phyloP scores from a whole-genome alignment of 2,113 vertebrate genomes.

The Peucedramus taeniatus region DNA sequence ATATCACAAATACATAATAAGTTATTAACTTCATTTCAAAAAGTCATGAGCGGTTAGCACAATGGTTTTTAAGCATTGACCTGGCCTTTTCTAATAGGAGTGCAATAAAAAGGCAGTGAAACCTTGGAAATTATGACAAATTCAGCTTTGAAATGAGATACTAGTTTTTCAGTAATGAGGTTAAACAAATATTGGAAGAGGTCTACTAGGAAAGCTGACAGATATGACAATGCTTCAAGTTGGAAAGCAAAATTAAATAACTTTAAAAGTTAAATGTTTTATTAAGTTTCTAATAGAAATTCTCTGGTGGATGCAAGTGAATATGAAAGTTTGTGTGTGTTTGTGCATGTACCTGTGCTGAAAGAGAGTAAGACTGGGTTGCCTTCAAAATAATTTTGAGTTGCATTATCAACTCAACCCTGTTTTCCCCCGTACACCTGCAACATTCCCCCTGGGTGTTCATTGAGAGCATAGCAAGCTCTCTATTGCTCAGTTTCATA shows the following conservation, averaged over 20 bases:
- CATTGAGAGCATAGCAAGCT: neutral
- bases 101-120: neutral
- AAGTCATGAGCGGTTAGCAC: neutral
- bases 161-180: neutral
- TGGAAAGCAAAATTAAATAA: neutral
- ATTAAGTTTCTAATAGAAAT: neutral
- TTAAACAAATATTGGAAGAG: constrained; percentile 12
- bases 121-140: neutral
- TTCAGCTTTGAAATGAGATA: constrained; percentile 2
- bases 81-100: neutral
- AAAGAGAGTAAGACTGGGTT: neutral
- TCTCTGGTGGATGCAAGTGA: neutral
- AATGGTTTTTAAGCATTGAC: neutral
- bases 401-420: neutral
- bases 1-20: neutral
- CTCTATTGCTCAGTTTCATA: neutral
- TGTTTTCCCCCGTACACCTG: neutral
- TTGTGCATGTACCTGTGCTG: neutral
- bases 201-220: neutral
- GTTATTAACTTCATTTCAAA: neutral
- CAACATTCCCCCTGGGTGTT: neutral
- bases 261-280: neutral
- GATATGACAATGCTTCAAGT: neutral
- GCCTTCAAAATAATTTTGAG: neutral
- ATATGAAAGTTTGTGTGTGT: neutral